Evolutionary conservation across 2,888 invertebrate genomes (phyloP), one percentile per base, ranked within the genome.

Genomic region (Drosophila pseudotalamancana): DNA sequence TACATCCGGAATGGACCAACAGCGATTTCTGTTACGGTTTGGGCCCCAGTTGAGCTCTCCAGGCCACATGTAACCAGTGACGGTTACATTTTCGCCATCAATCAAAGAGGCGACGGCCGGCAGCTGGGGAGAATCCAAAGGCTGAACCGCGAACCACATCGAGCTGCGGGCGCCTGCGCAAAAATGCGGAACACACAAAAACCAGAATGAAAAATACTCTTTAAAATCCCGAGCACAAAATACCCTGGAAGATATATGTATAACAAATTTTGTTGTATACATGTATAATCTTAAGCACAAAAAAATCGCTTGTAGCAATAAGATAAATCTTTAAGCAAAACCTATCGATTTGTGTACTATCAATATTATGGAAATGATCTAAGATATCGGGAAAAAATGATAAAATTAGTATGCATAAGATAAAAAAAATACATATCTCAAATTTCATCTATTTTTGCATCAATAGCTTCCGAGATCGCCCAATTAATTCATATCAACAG

Each of bases 51-150:
- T 9, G 69, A 14, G 45, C 45, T 51, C 62, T 19, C 42, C 50
- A 31, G 16, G 29, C n/a, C 54, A 35, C 72, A 77, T 80, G 81
- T 77, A 74, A 77, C 87, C 65, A 67, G 81, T 87, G 87, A 81
- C 81, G 87, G 69, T 84, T 87, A 77, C 85, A 84, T 87, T 81
- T 81, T 73, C 71, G 65, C 87, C 81, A 77, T 77, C 77, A 80
- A 81, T 76, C 87, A 73, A 59, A 59, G 61, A 59, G 59, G 62
- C 43, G 42, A 53, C 51, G 43, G 50, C 9, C 69, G 46, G 43
- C 61, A 34, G 43, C 59, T 70, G 60, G 53, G 55, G 60, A 63
- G 51, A 46, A 45, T 35, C 55, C 43, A 39, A 37, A 49, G 29
- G 21, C 19, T 9, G 5, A 4, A 18, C 6, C 12, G 29, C 50